Evolutionary conservation across 1,140 invertebrate genomes (phyloP).

Genomic region (Drosophila fuyamai): DNA sequence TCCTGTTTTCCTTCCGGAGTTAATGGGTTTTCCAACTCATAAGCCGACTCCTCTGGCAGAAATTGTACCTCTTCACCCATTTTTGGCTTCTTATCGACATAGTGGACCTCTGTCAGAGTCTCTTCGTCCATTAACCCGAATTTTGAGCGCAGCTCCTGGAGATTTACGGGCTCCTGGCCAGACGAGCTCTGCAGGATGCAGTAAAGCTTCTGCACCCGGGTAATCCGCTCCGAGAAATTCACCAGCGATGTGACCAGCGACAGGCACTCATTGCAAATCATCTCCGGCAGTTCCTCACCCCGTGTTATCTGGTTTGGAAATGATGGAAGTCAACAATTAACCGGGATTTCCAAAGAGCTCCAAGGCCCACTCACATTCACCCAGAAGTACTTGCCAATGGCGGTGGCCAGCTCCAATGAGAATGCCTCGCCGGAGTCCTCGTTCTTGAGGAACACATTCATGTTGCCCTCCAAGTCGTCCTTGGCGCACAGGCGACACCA

Average conservation of each 20-base stretch:
- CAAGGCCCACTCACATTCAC: conserved; percentile 58
- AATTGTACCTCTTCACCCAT: conserved; percentile 26
- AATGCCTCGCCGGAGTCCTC: conserved; percentile 35
- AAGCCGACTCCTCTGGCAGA: conserved; percentile 38
- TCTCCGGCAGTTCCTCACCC: conserved; percentile 65
- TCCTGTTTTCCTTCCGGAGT: conserved; percentile 7
- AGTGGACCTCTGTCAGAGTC: conserved; percentile 61
- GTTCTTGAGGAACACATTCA: conserved; percentile 68
- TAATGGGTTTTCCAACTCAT: conserved; percentile 64
- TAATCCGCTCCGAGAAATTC: conserved; percentile 69
- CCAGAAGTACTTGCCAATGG: conserved; percentile 76
- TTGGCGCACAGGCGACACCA: conserved; percentile 83
- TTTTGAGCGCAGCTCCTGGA: conserved; percentile 46
- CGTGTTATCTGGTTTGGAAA: conserved; percentile 44
- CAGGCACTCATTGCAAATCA: conserved; percentile 70
- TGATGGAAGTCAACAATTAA: background rate
- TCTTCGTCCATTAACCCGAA: conserved; percentile 58
- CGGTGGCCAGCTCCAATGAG: conserved; percentile 52
- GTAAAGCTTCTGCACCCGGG: conserved; percentile 69
- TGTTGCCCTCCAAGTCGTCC: conserved; percentile 62
- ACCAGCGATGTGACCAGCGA: conserved; percentile 66
- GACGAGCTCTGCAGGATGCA: conserved; percentile 45
- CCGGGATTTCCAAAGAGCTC: too few species aligned
- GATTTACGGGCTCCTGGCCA: conserved; percentile 24
- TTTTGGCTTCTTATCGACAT: conserved; percentile 67